Base-by-base conservation (phyloP, 2,888 invertebrate genomes). In the Leptura quadrifasciata region DNA sequence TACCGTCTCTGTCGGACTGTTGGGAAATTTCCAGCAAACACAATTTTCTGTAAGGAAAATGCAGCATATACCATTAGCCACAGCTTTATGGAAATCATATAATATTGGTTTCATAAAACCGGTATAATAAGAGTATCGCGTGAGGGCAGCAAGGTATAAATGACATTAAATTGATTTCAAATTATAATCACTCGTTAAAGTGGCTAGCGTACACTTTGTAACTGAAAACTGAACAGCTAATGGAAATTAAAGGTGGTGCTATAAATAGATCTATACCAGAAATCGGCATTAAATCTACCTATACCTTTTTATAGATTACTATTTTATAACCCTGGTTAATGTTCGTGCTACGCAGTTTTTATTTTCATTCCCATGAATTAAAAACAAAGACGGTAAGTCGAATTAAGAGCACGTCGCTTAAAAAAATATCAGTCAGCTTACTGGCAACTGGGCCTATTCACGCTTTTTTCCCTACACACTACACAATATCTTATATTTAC, bases 101-200 rank as follows among this genome's bases (percentile, higher is more conserved):
- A n/a, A 47, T 15, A 27, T n/a, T 61, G 31, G 60, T 31, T 31
- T 31, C 17, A 47, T 12, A 61, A 61, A 61, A 31, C 17, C 17
- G 60, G 15, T 27, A 61, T 31, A 61, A 60, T 60, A 60, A 10
- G 15, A n/a, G 31, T 61, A 61, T 61, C 31, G 60, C 31, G 31
- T 31, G 60, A 61, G 60, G 31, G 10, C 17, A 31, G 8, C n/a
- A 31, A n/a, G n/a, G 17, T 47, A 31, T 31, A 31, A 17, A 61
- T 61, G 15, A n/a, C 24, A 60, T 27, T 21, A 61, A 27, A 61
- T 61, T 31, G 31, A 61, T 61, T 61, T 18, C 17, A 61, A 6
- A 31, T 61, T 61, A 61, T 27, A 31, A 15, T 58, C 10, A 8
- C 17, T 17, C 8, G 18, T 61, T 27, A 24, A 20, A 27, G 58